Base-by-base conservation (phyloP, 2,797 vertebrate genomes). In the Cossypha dichroa region DNA sequence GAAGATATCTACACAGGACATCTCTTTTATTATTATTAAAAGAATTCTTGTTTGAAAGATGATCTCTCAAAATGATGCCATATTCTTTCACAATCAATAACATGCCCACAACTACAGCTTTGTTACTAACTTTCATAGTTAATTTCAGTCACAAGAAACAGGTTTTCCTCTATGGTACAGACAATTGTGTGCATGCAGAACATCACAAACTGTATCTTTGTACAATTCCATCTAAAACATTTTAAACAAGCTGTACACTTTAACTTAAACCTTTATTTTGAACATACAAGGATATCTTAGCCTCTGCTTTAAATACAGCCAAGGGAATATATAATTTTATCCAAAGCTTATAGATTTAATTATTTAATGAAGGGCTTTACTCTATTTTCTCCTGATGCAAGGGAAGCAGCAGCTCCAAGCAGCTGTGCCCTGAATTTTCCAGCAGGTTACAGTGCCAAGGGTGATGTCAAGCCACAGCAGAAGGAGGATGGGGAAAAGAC, bases 401-500 rank as follows among this genome's bases (percentile, higher is more conserved):
- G 26, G 33, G 76, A 11, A 80, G 31, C 54, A 70, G 15, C 26
- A 56, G 48, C 43, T 70, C 11, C 45, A 12, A 52, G 8, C 26
- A 74, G 20, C 46, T 7, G 31, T 19, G 46, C 25, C 79, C 77
- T 38, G 48, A 13, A 13, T 63, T 60, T 52, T 43, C 38, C 48
- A 48, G 15, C 48, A 36, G 41, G 67, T 72, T 38, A 22, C 0
- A 2, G 11, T 1, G 49, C 36, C 3, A 0, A 59, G 52, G 58
- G 16, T 64, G 29, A 72, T 15, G 56, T 13, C 1, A 22, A 68
- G 70, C 31, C 79, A 19, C 49, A 15, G 77, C 13, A 1, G 36
- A 18, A 91, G 28, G 22, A 67, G 69, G 7, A 60, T 8, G 4
- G 7, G 5, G 40, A 40, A 51, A 55, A 68, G 43, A 64, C 62